Percentiles rank a stretch among this genome's conserved stretches.
Conservation (phyloP, 30 jellyfish, hydroid and myxozoan species). For the Phacellophora camtschatica region DNA sequence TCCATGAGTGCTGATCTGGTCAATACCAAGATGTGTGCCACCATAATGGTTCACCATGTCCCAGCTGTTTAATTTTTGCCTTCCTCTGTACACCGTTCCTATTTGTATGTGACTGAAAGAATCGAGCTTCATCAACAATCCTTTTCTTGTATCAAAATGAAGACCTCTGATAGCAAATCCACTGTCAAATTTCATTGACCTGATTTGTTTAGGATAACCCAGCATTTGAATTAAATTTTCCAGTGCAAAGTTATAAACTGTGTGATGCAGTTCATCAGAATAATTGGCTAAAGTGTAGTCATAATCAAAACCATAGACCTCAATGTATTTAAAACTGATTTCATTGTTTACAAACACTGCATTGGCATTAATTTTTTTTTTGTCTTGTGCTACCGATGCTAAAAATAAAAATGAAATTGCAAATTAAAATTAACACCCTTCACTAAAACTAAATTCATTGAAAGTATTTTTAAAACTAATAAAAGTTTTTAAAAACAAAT, state of each 20-base stretch:
- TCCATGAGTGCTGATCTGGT: slow-evolving; percentile 82
- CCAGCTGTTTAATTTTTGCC: slow-evolving; percentile 76
- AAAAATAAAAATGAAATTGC: too few relatives aligned
- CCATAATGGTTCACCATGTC: slow-evolving; percentile 81
- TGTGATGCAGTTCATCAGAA: slow-evolving; percentile 78
- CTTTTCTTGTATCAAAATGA: slow-evolving; percentile 92
- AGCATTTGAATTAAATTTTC: slow-evolving; percentile 62
- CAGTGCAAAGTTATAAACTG: slow-evolving; percentile 68
- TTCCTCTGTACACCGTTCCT: slow-evolving; percentile 91
- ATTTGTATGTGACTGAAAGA: slow-evolving; percentile 86
- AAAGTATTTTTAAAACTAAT: too few relatives aligned
- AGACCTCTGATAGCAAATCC: slow-evolving; percentile 94
- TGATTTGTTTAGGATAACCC: slow-evolving; percentile 85
- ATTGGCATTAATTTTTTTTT: slow-evolving; percentile 43
- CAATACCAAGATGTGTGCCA: slow-evolving; percentile 89
- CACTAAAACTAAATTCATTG: too few relatives aligned
- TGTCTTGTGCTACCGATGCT: slow-evolving; percentile 12
- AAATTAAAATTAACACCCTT: too few relatives aligned
- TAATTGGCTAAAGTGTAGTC: slow-evolving; percentile 91
- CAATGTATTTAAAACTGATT: slow-evolving; percentile 80
- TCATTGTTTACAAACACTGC: slow-evolving; percentile 98
- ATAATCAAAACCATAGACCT: slow-evolving; percentile 96
- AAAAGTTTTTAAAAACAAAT: too few relatives aligned
- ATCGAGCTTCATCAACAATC: slow-evolving; percentile 88
- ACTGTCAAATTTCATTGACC: slow-evolving; percentile 61